Conservation (phyloP, 2,888 invertebrate species). For the Microctonus aethiopoides region DNA sequence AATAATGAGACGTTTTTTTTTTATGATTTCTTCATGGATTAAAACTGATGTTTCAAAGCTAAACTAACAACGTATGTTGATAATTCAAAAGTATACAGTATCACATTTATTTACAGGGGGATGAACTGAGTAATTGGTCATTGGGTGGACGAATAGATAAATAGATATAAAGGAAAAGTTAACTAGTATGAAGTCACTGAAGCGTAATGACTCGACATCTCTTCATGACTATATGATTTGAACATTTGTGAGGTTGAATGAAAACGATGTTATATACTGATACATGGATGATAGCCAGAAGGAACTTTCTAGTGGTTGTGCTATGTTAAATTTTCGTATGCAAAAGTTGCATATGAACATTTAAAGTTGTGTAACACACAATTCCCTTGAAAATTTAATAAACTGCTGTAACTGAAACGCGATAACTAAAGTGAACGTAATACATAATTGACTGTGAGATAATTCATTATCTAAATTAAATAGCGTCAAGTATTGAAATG, state of each 20-base stretch:
- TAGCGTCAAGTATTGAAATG: too few species aligned
- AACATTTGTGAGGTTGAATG: background rate
- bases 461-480: too few species aligned
- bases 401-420: background rate
- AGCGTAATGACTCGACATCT: conserved; percentile 15
- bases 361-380: background rate
- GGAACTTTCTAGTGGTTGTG: background rate
- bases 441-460: too few species aligned
- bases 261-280: background rate
- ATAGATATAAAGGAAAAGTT: conserved; percentile 3
- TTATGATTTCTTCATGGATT: too few species aligned
- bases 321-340: background rate
- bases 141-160: background rate
- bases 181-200: conserved; percentile 15
- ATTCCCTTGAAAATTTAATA: background rate
- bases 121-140: background rate
- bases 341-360: background rate
- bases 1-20: too few species aligned
- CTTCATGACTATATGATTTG: conserved; percentile 10
- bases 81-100: background rate
- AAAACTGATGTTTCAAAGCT: too few species aligned
- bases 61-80: background rate
- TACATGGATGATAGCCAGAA: background rate
- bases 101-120: background rate
- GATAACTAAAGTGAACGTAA: background rate